Conservation (phyloP, 2,797 vertebrate species). For the Scarus forsteni region DNA sequence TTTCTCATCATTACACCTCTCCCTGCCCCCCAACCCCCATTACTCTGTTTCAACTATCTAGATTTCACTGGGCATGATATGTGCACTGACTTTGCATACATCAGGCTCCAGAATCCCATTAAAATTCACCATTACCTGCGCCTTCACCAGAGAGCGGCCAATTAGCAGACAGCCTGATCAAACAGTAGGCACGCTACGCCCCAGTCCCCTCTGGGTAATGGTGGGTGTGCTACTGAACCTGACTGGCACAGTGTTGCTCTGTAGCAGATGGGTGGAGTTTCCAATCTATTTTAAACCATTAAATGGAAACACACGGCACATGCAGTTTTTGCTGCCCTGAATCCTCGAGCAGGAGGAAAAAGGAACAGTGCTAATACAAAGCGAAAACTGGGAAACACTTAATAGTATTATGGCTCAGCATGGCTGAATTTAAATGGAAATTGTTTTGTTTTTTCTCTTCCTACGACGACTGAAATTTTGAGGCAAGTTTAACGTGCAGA, state of each 20-base stretch:
- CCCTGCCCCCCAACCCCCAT: neutral
- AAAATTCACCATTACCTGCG: slow-evolving; percentile 59
- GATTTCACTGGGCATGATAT: slow-evolving; percentile 30
- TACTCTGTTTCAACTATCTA: neutral
- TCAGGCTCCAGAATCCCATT: slow-evolving; percentile 32
- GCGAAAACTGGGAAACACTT: neutral
- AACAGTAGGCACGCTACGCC: slow-evolving; percentile 38
- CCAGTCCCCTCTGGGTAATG: slow-evolving; percentile 29
- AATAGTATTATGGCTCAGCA: neutral
- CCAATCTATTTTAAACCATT: slow-evolving; percentile 16
- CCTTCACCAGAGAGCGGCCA: slow-evolving; percentile 44
- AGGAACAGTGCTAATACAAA: neutral
- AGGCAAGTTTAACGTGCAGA: no score
- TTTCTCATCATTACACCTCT: slow-evolving; percentile 2
- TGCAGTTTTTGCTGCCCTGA: slow-evolving; percentile 1
- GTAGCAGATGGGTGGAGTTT: slow-evolving; percentile 18
- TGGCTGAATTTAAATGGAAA: neutral
- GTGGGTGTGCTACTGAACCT: slow-evolving; percentile 14
- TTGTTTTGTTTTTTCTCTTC: neutral
- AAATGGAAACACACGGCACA: neutral
- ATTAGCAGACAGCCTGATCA: slow-evolving; percentile 65
- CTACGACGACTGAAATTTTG: neutral
- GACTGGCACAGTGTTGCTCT: slow-evolving; percentile 16
- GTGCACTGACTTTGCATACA: slow-evolving; percentile 17
- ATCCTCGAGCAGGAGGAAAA: neutral